phyloP scores from a whole-genome alignment of 2,888 invertebrate species.

The Athalia circularis region DNA sequence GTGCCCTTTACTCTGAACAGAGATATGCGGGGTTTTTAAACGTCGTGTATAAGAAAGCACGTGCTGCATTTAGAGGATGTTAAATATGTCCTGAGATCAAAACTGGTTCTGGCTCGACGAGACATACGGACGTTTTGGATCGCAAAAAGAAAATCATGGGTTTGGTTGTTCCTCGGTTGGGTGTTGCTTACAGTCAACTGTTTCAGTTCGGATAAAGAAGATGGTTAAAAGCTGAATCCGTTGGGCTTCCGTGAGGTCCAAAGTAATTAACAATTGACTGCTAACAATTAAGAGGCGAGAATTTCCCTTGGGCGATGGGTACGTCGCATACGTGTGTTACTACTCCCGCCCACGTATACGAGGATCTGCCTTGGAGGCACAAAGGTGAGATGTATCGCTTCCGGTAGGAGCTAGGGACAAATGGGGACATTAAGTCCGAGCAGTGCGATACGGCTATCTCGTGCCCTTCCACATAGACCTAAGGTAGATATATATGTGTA shows the following conservation, averaged over 20 bases:
- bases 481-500: no score
- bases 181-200: background rate
- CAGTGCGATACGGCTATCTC: background rate
- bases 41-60: no score
- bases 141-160: no score
- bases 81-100: no score
- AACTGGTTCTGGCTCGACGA: no score
- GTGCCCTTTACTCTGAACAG: constrained; percentile 16
- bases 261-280: constrained; percentile 25
- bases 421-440: constrained; percentile 69
- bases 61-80: no score
- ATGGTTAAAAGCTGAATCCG: background rate
- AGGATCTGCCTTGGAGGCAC: background rate
- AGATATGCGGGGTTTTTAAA: background rate
- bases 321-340: no score
- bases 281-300: constrained; percentile 22
- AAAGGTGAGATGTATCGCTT: constrained; percentile 61
- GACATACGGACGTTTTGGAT: no score
- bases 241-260: constrained; percentile 23
- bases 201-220: background rate
- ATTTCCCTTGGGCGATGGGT: background rate
- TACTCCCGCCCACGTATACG: background rate
- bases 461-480: constrained; percentile 2
- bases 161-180: no score
- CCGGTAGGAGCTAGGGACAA: constrained; percentile 68